Conservation (phyloP, 92 coral and sea anemone genomes). For the Pocillopora grandis region DNA sequence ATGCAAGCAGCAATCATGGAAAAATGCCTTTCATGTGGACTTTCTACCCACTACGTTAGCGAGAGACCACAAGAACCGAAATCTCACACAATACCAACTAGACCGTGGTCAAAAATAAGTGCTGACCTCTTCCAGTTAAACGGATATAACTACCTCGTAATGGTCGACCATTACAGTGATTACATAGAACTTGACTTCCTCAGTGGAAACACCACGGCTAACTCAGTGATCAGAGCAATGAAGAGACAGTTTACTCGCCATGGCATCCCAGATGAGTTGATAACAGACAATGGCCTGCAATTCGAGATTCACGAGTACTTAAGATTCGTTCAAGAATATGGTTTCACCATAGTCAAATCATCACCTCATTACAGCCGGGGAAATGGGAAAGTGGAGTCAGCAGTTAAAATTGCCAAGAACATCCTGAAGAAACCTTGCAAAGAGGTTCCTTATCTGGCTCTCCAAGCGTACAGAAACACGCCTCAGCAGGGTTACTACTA, state of each 20-base stretch:
- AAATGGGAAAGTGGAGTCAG: too few relatives aligned
- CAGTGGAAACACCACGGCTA: constrained; percentile 10
- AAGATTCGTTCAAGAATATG: constrained; percentile 3
- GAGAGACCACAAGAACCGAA: too few relatives aligned
- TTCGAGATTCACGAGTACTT: constrained; percentile 22
- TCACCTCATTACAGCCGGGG: too few relatives aligned
- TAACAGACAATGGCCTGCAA: constrained; percentile 18
- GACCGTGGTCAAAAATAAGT: neutral
- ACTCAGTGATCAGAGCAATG: constrained; percentile 9
- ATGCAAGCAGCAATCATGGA: constrained; percentile 31
- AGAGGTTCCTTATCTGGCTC: neutral
- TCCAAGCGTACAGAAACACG: too few relatives aligned
- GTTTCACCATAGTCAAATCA: too few relatives aligned
- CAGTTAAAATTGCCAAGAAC: neutral
- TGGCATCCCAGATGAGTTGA: constrained; percentile 35
- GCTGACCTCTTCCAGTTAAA: neutral
- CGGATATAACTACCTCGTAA: constrained; percentile 36
- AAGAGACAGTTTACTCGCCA: constrained; percentile 16
- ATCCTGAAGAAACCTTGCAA: neutral
- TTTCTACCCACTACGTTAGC: too few relatives aligned
- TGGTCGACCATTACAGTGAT: constrained; percentile 3
- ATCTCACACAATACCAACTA: too few relatives aligned
- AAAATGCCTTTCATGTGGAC: neutral
- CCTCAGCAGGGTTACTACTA: neutral
- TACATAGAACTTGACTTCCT: constrained; percentile 19